Evolutionary conservation across 2,113 vertebrate genomes (phyloP).

Genomic region (Natator depressus): DNA sequence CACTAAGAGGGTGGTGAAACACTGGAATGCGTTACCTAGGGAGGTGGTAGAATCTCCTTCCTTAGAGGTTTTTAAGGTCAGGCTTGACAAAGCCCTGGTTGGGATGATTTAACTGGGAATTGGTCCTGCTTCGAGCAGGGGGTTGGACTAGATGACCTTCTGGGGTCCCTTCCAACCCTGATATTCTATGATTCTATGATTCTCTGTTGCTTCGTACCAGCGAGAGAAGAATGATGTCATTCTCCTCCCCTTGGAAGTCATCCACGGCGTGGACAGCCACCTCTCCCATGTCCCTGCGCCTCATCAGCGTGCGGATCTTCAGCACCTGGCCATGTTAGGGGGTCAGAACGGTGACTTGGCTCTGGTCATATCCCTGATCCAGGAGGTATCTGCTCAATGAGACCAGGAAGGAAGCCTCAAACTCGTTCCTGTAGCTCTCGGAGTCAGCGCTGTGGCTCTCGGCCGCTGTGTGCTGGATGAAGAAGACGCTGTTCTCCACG

Average conservation of each 20-base stretch:
- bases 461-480: conserved; percentile 35
- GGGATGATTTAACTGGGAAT: no score
- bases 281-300: background rate
- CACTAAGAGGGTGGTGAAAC: no score
- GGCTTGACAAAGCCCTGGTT: no score
- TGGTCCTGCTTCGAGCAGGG: no score
- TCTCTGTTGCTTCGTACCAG: conserved; percentile 55
- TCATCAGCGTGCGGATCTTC: conserved; percentile 31
- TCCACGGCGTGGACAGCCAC: conserved; percentile 49
- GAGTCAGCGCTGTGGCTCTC: conserved; percentile 36
- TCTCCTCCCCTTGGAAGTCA: conserved; percentile 63
- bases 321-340: conserved; percentile 54
- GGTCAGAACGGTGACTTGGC: conserved; percentile 53
- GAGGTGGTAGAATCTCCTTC: no score
- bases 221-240: conserved; percentile 60
- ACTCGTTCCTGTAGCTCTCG: conserved; percentile 40
- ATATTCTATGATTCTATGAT: no score
- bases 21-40: no score
- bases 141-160: no score
- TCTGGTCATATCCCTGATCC: conserved; percentile 27
- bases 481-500: conserved; percentile 33
- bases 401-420: conserved; percentile 49
- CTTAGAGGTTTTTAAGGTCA: no score
- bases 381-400: conserved; percentile 46
- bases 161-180: no score